Percentiles rank a stretch among this genome's conserved stretches.
Evolutionary conservation across 1,140 invertebrate species (phyloP).

Genomic region (Panagrolaimus sp.): DNA sequence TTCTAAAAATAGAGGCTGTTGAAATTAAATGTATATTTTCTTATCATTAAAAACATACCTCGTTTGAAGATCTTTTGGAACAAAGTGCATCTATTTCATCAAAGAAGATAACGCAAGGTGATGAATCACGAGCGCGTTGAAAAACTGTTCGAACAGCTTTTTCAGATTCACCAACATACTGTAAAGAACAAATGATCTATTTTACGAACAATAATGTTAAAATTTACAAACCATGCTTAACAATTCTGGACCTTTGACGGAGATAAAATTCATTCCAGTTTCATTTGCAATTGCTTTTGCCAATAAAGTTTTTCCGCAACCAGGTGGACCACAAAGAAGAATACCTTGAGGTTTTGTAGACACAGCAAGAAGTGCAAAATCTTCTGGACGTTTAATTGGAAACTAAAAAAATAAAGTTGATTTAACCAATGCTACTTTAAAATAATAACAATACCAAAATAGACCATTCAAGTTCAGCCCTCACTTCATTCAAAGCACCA

Average conservation of each 20-base stretch:
- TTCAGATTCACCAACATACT: conserved; percentile 99
- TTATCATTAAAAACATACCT: conserved; percentile 61
- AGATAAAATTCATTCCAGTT: conserved; percentile 91
- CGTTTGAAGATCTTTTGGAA: conserved; percentile 74
- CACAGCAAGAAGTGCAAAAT: conserved; percentile 73
- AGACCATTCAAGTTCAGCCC: conserved; percentile 80
- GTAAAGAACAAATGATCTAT: conserved; percentile 48
- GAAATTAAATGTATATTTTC: background rate
- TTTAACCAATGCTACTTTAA: background rate
- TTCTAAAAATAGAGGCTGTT: conserved; percentile 38
- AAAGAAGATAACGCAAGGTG: conserved; percentile 98
- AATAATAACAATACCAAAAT: conserved; percentile 71
- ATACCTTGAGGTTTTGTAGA: conserved; percentile 74
- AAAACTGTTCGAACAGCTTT: conserved; percentile 89
- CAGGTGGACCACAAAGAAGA: conserved; percentile 86
- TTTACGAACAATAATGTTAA: too few species aligned
- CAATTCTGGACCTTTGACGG: conserved; percentile 90
- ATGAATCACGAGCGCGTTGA: conserved; percentile 81
- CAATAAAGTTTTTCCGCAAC: conserved; percentile 62
- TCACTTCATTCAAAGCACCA: conserved; percentile 79
- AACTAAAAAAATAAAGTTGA: conserved; percentile 65
- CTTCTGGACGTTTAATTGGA: conserved; percentile 78
- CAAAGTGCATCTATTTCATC: conserved; percentile 97
- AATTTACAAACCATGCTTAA: conserved; percentile 83
- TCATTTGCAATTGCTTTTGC: conserved; percentile 81